A percentile compares a stretch with the other conserved stretches of the same genome.
Conservation (phyloP, 2,888 invertebrate genomes). For the Physocephala rufipes region DNA sequence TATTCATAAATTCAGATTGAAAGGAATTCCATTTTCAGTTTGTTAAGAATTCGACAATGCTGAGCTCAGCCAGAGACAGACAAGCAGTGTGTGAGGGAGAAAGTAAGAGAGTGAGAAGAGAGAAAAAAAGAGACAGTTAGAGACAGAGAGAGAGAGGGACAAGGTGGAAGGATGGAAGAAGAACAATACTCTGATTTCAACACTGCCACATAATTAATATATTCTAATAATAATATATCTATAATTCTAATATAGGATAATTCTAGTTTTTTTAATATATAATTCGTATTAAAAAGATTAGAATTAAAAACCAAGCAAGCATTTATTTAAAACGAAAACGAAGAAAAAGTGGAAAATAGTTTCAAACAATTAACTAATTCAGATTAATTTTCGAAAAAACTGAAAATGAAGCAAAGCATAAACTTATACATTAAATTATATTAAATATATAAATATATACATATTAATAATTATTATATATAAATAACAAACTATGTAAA, state of each 20-base stretch:
- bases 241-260: constrained; percentile 24
- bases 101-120: not conserved
- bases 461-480: constrained; percentile 39
- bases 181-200: constrained; percentile 59
- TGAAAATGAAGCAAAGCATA: constrained; percentile 42
- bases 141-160: constrained; percentile 5
- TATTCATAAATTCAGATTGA: no score
- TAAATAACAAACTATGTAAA: constrained; percentile 53
- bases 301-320: no score
- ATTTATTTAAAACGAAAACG: constrained; percentile 19
- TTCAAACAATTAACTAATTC: constrained; percentile 43
- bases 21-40: no score
- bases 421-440: constrained; percentile 33
- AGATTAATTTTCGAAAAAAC: constrained; percentile 40
- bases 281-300: constrained; percentile 15
- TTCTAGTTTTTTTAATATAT: no score
- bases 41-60: not conserved
- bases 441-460: no score
- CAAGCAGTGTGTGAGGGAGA: no score
- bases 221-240: constrained; percentile 29
- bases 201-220: constrained; percentile 57
- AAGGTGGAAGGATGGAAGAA: constrained; percentile 32
- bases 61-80: no score
- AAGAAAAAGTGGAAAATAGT: not conserved
- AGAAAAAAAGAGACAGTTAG: not conserved